These are phyloP conservation scores for Phalacrocorax aristotelis DNA, from an alignment of 2,113 vertebrate species.

Conservation along the genomic window DNA sequence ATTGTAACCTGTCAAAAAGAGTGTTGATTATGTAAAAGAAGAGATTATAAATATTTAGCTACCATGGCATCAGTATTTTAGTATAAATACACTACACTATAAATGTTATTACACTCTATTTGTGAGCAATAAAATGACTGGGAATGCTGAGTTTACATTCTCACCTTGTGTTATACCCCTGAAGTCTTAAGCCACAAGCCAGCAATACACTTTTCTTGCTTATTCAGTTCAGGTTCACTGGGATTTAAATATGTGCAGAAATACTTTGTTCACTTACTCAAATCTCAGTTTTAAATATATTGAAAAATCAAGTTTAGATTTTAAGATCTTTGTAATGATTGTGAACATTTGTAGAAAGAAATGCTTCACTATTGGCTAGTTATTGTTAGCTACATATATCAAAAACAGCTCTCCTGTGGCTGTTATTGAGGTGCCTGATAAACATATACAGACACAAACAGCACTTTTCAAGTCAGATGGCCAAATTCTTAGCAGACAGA, in stretches of 20 bases:
- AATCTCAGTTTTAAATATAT: neutral
- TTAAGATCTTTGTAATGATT: neutral
- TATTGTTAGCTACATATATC: neutral
- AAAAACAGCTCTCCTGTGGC: neutral
- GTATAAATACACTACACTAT: neutral
- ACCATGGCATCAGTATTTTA: neutral
- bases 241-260: neutral
- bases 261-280: neutral
- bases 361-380: neutral
- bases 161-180: neutral
- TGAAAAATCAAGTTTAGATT: neutral
- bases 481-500: neutral
- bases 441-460: neutral
- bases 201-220: neutral
- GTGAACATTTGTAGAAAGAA: neutral
- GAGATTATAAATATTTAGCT: neutral
- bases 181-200: neutral
- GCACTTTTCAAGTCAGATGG: neutral
- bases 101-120: neutral
- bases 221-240: neutral
- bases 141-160: neutral
- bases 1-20: neutral
- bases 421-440: neutral
- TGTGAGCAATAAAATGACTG: neutral
- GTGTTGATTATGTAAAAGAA: neutral